Conservation (phyloP, 2,888 invertebrate species). For the Petrophora chlorosata region DNA sequence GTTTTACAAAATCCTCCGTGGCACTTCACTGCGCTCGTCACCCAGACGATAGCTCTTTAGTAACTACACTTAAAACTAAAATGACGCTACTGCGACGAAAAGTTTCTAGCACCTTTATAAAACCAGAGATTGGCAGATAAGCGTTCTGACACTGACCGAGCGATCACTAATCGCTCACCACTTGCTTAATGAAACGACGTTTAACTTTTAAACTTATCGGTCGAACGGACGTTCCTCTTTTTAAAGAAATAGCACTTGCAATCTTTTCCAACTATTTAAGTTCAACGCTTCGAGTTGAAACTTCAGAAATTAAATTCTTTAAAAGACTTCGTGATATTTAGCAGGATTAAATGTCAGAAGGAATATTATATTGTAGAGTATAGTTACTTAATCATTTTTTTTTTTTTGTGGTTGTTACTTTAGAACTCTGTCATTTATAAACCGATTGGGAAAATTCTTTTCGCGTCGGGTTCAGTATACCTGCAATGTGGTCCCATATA, state of each 20-base stretch:
- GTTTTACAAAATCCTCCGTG: too few relatives aligned
- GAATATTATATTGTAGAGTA: too few relatives aligned
- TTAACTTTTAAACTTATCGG: slow-evolving; percentile 53
- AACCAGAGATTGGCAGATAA: slow-evolving; percentile 3
- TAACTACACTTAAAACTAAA: too few relatives aligned
- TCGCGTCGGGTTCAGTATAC: too few relatives aligned
- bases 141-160: slow-evolving; percentile 43
- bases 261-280: slow-evolving; percentile 41
- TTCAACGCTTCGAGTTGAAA: slow-evolving; percentile 33
- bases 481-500: too few relatives aligned
- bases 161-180: slow-evolving; percentile 49
- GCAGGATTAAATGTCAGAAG: not conserved
- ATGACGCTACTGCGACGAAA: too few relatives aligned
- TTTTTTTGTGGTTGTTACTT: too few relatives aligned
- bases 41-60: too few relatives aligned
- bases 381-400: too few relatives aligned
- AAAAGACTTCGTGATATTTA: slow-evolving; percentile 21
- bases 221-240: slow-evolving; percentile 35
- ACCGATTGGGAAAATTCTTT: too few relatives aligned
- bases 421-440: too few relatives aligned
- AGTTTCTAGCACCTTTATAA: not conserved
- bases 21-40: too few relatives aligned
- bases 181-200: slow-evolving; percentile 45
- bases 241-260: slow-evolving; percentile 40
- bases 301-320: slow-evolving; percentile 38